Evolutionary conservation across 2,113 vertebrate species (phyloP), one percentile per base, ranked within the genome.

Genomic region (Ochotona curzoniae): DNA sequence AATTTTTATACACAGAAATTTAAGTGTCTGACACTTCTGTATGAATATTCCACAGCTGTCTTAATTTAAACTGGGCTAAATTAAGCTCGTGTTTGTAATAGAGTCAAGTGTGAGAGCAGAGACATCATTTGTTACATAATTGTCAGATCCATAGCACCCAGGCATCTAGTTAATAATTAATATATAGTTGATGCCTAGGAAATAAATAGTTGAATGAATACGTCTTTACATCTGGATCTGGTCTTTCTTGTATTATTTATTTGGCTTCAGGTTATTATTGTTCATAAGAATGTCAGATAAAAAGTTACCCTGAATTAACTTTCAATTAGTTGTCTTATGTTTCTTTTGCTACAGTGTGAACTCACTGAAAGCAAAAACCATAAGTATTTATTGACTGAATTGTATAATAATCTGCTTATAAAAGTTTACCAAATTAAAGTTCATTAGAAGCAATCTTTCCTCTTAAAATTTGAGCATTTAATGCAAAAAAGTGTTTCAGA

Each of bases 321-420:
- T 44, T 44, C 6, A 44, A 44, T 44, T 44, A 44, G 38, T 44
- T 44, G 38, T 44, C 12, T 88, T 76, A 32, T 13, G 17, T 74
- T 78, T 47, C 25, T 90, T 32, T 66, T 71, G 18, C 54, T 87
- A 66, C 82, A 83, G 35, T 78, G 23, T 76, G 44, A 57, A 4
- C 28, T 83, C 64, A 32, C 12, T 32, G 66, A 78, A 15, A 87
- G 9, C 49, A 49, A n/a, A 54, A 49, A 38, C 54, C 26, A 66
- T 64, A 90, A 76, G 54, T 47, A 3, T 60, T 69, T 71, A n/a
- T 93, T 38, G 80, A 84, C 60, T 60, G 63, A 84, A 80, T 67
- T 67, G 14, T 10, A n/a, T 81, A 66, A 73, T 38, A 79, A 73
- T 8, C 30, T 84, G 32, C 30, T 25, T 20, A 47, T 66, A 32